Conservation (phyloP, 2,888 invertebrate genomes). For the Penaeus monodon region DNA sequence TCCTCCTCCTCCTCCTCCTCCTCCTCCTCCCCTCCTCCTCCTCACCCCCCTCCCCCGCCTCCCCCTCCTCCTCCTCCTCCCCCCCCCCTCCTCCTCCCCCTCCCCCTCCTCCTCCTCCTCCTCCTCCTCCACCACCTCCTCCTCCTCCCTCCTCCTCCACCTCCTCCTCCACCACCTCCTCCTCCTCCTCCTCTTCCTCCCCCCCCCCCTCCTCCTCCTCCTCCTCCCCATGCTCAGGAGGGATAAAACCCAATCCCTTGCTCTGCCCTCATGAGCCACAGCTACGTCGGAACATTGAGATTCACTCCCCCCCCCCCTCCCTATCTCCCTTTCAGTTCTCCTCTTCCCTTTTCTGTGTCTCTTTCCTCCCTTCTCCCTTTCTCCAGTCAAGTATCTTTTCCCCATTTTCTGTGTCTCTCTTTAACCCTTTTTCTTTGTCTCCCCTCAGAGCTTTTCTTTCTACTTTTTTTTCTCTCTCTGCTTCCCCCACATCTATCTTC, state of each 20-base stretch:
- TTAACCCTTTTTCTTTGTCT: no score
- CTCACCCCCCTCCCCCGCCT: background rate
- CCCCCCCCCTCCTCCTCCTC: background rate
- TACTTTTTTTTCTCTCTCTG: no score
- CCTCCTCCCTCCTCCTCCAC: no score
- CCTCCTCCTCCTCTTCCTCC: background rate
- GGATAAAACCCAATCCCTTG: background rate
- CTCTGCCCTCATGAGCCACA: background rate
- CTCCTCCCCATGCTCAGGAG: background rate
- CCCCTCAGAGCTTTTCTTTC: no score
- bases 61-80: background rate
- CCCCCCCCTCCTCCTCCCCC: background rate
- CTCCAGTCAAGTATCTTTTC: no score
- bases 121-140: background rate
- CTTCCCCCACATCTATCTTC: no score
- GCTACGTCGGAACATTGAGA: background rate
- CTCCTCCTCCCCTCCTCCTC: background rate
- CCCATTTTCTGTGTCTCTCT: no score
- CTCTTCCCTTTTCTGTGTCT: background rate
- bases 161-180: background rate
- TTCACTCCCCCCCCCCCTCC: background rate
- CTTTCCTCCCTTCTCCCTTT: no score
- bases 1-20: background rate
- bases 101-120: background rate
- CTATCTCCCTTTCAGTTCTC: background rate